Conservation (phyloP, 2,888 invertebrate genomes). For the Aricia artaxerxes region DNA sequence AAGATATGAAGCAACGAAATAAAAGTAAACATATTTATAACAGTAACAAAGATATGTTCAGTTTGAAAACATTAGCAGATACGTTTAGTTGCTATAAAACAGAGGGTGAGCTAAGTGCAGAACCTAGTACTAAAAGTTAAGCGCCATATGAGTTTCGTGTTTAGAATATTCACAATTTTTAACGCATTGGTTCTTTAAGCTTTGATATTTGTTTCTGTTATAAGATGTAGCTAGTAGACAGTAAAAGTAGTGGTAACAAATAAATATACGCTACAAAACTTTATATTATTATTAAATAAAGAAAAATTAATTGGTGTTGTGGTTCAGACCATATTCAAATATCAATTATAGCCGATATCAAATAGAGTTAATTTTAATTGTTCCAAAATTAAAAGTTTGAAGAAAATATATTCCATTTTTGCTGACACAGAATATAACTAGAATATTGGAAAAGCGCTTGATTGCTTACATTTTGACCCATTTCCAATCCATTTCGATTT, state of each 20-base stretch:
- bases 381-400: neutral
- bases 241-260: too few relatives aligned
- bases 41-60: neutral
- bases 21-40: neutral
- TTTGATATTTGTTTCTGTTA: neutral
- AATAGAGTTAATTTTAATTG: neutral
- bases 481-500: constrained; percentile 19
- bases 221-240: neutral
- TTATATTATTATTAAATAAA: too few relatives aligned
- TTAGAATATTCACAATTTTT: neutral
- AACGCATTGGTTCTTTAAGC: neutral
- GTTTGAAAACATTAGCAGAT: neutral
- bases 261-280: too few relatives aligned
- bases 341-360: neutral
- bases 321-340: too few relatives aligned
- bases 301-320: too few relatives aligned
- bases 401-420: neutral
- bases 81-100: neutral
- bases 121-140: constrained; percentile 55
- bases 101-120: constrained; percentile 55
- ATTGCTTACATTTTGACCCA: constrained; percentile 15
- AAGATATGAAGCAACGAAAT: too few relatives aligned
- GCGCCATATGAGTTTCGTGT: neutral
- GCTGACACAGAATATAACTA: neutral
- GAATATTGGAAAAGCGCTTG: constrained; percentile 13